phyloP scores from a whole-genome alignment of 1,140 invertebrate species.

The Littorina saxatilis region DNA sequence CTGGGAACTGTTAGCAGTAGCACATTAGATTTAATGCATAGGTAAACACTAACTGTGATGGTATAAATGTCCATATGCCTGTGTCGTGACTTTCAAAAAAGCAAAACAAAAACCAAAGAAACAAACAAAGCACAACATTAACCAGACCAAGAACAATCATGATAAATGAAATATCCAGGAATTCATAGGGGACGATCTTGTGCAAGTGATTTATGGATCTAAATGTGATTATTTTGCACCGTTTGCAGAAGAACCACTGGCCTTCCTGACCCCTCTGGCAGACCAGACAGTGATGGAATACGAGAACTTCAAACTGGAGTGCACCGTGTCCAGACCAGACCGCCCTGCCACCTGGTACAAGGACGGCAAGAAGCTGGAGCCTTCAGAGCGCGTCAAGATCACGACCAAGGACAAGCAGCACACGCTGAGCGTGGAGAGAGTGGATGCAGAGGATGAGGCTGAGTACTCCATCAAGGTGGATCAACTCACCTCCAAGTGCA shows the following conservation, averaged over 20 bases:
- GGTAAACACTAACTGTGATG: no score
- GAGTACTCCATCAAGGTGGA: slow-evolving; percentile 65
- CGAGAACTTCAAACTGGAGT: slow-evolving; percentile 64
- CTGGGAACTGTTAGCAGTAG: no score
- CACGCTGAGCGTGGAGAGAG: slow-evolving; percentile 87
- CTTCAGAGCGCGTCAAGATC: slow-evolving; percentile 89
- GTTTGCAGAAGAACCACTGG: slow-evolving; percentile 63
- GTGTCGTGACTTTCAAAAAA: slow-evolving; percentile 27
- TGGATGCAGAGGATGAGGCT: slow-evolving; percentile 75
- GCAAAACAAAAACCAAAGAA: no score
- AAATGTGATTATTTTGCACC: background rate
- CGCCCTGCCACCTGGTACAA: slow-evolving; percentile 88
- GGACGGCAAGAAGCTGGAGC: slow-evolving; percentile 79
- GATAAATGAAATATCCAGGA: no score
- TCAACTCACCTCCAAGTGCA: slow-evolving; percentile 60
- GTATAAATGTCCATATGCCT: no score
- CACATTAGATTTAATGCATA: no score
- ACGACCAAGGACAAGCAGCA: slow-evolving; percentile 86
- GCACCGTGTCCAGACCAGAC: slow-evolving; percentile 84
- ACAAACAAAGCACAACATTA: background rate
- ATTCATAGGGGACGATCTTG: no score
- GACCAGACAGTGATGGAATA: slow-evolving; percentile 58
- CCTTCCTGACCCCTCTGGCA: slow-evolving; percentile 63
- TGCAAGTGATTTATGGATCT: no score
- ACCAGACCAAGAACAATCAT: no score